Evolutionary conservation across 1,140 invertebrate genomes (phyloP).

Genomic region (Oreohelix idahoensis): DNA sequence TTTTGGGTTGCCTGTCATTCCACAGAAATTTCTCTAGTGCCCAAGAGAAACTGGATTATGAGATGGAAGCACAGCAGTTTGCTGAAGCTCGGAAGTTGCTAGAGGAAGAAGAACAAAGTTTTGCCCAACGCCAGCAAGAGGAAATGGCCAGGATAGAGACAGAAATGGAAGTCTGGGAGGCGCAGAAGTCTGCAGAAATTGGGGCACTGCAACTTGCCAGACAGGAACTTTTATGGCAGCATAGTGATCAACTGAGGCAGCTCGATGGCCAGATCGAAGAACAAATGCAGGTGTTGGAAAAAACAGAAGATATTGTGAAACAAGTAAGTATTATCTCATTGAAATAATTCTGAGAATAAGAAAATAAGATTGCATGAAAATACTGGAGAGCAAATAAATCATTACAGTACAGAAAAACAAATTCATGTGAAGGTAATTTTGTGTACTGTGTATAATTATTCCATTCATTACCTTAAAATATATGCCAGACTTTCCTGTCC

Average conservation of each 20-base stretch:
- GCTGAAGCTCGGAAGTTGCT: constrained; percentile 54
- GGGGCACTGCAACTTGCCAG: constrained; percentile 29
- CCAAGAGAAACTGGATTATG: constrained; percentile 49
- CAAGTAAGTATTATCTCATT: constrained; percentile 31
- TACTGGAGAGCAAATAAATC: no score
- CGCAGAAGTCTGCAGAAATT: constrained; percentile 50
- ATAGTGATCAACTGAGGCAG: constrained; percentile 42
- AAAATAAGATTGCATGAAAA: no score
- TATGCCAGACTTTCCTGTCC: no score
- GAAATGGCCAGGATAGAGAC: constrained; percentile 56
- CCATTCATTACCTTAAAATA: no score
- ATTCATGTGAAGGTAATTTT: no score
- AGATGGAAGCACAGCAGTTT: constrained; percentile 53
- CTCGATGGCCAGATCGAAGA: constrained; percentile 54
- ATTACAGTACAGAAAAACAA: no score
- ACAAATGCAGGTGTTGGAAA: constrained; percentile 46
- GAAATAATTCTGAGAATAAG: no score
- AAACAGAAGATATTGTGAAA: constrained; percentile 57
- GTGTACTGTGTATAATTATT: no score
- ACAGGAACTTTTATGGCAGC: constrained; percentile 38
- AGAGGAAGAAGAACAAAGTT: constrained; percentile 59
- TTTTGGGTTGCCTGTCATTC: not conserved
- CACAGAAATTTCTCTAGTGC: constrained; percentile 42
- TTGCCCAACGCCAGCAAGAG: constrained; percentile 54
- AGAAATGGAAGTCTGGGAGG: constrained; percentile 61